Conservation (phyloP, 2,113 vertebrate species). For the Tetrao urogallus region DNA sequence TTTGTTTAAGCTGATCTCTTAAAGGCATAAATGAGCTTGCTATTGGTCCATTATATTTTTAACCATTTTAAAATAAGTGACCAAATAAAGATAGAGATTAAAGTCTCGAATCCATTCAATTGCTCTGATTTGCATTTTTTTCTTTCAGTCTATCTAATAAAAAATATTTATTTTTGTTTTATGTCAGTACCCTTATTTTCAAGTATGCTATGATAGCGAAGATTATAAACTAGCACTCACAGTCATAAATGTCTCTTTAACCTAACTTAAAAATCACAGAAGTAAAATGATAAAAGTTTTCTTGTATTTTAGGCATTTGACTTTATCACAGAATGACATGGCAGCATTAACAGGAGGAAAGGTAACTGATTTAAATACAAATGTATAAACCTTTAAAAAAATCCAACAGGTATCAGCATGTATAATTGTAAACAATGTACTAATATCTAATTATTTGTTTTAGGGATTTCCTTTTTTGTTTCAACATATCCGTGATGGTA, state of each 20-base stretch:
- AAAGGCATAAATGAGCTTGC: neutral
- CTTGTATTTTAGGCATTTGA: conserved; percentile 88
- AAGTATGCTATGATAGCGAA: neutral
- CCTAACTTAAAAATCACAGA: neutral
- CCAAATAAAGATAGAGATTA: neutral
- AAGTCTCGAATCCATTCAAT: neutral
- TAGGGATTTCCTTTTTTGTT: conserved; percentile 98
- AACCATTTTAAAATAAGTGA: neutral
- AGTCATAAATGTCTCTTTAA: neutral
- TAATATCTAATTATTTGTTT: conserved; percentile 54
- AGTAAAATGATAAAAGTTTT: neutral
- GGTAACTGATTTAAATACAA: conserved; percentile 67
- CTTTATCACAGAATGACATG: conserved; percentile 98
- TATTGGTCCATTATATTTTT: neutral
- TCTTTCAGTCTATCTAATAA: neutral
- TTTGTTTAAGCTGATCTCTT: neutral
- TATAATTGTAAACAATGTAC: neutral
- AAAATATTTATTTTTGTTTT: neutral
- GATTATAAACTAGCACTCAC: neutral
- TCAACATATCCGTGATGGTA: conserved; percentile 98
- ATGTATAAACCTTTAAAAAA: neutral
- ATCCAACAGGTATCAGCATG: neutral
- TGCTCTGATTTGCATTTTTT: neutral
- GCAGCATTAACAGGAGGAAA: conserved; percentile 97
- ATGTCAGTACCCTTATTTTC: neutral